Evolutionary conservation across 1,140 invertebrate genomes (phyloP).

Genomic region (Papilio glaucus): DNA sequence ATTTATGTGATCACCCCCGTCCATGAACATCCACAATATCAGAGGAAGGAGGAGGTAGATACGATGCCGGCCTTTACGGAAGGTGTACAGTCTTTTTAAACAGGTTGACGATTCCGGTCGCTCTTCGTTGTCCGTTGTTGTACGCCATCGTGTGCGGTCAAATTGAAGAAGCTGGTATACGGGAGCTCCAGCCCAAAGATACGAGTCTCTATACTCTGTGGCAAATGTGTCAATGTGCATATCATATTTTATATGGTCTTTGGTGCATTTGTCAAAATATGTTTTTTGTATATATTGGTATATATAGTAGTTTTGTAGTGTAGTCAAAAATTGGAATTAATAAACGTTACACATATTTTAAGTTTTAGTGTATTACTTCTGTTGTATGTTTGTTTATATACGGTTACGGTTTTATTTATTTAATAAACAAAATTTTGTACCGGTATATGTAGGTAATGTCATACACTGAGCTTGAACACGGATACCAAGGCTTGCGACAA

Average conservation of each 20-base stretch:
- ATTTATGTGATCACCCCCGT: too few relatives aligned
- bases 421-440: constrained; percentile 38
- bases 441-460: constrained; percentile 87
- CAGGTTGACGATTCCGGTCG: too few relatives aligned
- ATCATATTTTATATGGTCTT: neutral
- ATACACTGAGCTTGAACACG: constrained; percentile 94
- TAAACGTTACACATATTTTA: neutral
- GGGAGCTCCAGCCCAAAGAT: too few relatives aligned
- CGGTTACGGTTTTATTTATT: neutral
- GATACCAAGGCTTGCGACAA: constrained; percentile 91
- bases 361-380: neutral
- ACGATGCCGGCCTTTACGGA: too few relatives aligned
- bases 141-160: too few relatives aligned
- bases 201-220: too few relatives aligned
- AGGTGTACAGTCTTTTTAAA: too few relatives aligned
- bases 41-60: too few relatives aligned
- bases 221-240: neutral
- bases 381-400: neutral
- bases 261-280: neutral
- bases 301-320: neutral
- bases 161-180: too few relatives aligned
- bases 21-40: too few relatives aligned
- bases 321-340: neutral
- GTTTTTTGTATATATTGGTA: neutral
- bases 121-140: too few relatives aligned